These are phyloP conservation scores for Saturnia pavonia DNA, from an alignment of 2,888 invertebrate genomes.

Conservation along the genomic window DNA sequence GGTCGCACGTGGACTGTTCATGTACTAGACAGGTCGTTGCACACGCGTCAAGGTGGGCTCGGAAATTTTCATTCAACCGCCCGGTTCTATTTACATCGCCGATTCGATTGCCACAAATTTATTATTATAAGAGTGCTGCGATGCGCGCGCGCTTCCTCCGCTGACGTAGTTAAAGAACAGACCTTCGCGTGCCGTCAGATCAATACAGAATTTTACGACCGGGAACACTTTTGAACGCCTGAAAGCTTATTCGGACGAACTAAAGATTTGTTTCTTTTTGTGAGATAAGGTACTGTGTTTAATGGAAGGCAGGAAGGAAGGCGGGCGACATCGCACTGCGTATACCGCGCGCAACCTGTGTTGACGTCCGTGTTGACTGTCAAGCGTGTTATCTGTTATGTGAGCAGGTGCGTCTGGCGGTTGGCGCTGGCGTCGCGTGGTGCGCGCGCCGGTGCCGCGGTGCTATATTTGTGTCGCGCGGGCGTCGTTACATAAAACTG, in stretches of 20 bases:
- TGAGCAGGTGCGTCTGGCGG: slow-evolving; percentile 67
- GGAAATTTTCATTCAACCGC: slow-evolving; percentile 75
- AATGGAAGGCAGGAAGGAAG: slow-evolving; percentile 25
- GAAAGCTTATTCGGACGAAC: slow-evolving; percentile 46
- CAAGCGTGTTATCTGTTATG: slow-evolving; percentile 75
- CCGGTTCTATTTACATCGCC: slow-evolving; percentile 73
- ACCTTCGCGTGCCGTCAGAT: slow-evolving; percentile 54
- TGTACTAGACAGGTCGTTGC: slow-evolving; percentile 73
- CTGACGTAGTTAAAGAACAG: slow-evolving; percentile 56
- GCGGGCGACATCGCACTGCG: slow-evolving; percentile 32
- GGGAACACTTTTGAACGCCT: slow-evolving; percentile 61
- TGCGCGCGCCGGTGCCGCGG: slow-evolving; percentile 43
- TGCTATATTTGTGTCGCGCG: slow-evolving; percentile 69
- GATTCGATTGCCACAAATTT: slow-evolving; percentile 60
- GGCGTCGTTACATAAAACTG: slow-evolving; percentile 70
- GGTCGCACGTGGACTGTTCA: slow-evolving; percentile 70
- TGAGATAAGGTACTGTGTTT: slow-evolving; percentile 7
- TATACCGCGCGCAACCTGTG: slow-evolving; percentile 43
- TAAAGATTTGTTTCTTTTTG: slow-evolving; percentile 35
- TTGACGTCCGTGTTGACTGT: slow-evolving; percentile 76
- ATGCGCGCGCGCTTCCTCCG: slow-evolving; percentile 70
- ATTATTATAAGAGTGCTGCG: slow-evolving; percentile 57
- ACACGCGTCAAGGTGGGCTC: slow-evolving; percentile 73
- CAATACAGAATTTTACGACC: slow-evolving; percentile 34
- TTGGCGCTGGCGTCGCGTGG: slow-evolving; percentile 51